Percentiles rank a stretch among this genome's conserved stretches.
These are phyloP conservation scores for Hemibagrus wyckioides DNA, from an alignment of 2,113 vertebrate species.

Conservation along the genomic window DNA sequence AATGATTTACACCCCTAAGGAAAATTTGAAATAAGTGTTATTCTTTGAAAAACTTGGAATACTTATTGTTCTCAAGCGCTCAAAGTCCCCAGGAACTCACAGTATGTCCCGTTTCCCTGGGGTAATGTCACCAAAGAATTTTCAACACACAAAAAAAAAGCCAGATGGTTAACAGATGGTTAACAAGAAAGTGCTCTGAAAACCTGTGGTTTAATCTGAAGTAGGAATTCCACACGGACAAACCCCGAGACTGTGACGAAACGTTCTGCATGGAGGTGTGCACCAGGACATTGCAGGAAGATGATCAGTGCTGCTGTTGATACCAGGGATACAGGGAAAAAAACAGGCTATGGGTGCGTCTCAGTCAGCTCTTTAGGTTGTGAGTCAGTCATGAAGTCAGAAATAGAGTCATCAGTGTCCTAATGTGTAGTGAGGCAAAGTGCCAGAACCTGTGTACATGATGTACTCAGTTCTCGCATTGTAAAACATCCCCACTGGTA, in stretches of 20 bases:
- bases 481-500: too few relatives aligned
- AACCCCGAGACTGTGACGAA: neutral
- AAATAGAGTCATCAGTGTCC: too few relatives aligned
- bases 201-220: neutral
- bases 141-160: neutral
- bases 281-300: neutral
- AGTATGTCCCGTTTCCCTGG: neutral
- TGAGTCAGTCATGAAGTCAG: too few relatives aligned
- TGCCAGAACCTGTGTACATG: too few relatives aligned
- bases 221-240: neutral
- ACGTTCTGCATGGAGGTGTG: too few relatives aligned
- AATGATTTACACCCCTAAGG: too few relatives aligned
- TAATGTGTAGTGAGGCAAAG: too few relatives aligned
- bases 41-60: neutral
- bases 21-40: neutral
- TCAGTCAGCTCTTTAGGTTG: too few relatives aligned
- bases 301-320: neutral
- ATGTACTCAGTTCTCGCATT: too few relatives aligned
- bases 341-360: too few relatives aligned
- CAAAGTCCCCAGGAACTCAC: neutral
- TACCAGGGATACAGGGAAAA: too few relatives aligned
- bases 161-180: neutral
- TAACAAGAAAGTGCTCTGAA: neutral
- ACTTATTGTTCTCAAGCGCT: neutral
- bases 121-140: neutral